Percentiles rank a stretch among this genome's conserved stretches.
These are phyloP conservation scores for Mythimna loreyi DNA, from an alignment of 2,888 invertebrate genomes.

Conservation along the genomic window DNA sequence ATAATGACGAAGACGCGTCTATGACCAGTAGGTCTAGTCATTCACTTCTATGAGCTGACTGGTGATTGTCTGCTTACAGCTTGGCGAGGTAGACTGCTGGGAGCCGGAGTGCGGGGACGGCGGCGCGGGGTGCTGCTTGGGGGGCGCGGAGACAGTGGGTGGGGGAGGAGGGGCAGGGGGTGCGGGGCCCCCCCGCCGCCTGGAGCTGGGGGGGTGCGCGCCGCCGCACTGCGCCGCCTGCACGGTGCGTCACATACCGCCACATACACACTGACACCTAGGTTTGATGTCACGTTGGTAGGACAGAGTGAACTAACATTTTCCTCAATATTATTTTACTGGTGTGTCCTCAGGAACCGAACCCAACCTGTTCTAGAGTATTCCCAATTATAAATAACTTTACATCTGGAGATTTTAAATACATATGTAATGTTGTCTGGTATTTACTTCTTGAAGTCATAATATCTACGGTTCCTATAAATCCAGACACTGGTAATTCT, in stretches of 20 bases:
- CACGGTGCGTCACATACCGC: conserved; percentile 78
- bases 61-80: conserved; percentile 82
- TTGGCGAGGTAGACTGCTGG: conserved; percentile 97
- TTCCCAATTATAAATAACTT: no score
- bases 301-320: not conserved
- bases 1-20: no score
- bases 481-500: no score
- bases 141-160: conserved; percentile 91
- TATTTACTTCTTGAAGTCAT: no score
- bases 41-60: conserved; percentile 6
- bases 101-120: conserved; percentile 96
- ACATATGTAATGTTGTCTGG: no score
- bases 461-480: no score
- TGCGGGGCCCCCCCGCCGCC: conserved; percentile 91
- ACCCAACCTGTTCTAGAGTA: not conserved
- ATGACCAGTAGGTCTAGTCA: no score
- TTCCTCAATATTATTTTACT: not conserved
- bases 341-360: not conserved
- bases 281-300: conserved; percentile 21
- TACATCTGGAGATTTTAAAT: no score
- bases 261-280: conserved; percentile 28
- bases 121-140: conserved; percentile 92
- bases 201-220: conserved; percentile 92
- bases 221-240: conserved; percentile 92
- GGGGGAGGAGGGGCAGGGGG: conserved; percentile 64